Conservation (phyloP, 2,888 invertebrate genomes). For the Hirudinaria manillensis region DNA sequence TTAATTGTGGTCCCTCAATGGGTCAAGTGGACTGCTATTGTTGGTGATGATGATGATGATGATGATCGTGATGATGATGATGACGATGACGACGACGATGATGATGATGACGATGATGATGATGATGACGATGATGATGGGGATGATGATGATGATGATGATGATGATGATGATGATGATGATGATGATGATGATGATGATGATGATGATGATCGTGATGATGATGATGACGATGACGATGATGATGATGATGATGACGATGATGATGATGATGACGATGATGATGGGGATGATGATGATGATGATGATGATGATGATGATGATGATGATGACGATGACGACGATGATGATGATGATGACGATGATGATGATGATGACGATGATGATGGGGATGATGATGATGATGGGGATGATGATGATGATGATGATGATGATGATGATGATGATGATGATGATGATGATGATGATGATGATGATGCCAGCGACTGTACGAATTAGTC, state of each 20-base stretch:
- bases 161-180: conserved; percentile 1
- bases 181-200: neutral
- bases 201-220: neutral
- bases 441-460: neutral
- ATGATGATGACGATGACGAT: neutral
- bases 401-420: neutral
- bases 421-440: neutral
- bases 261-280: conserved; percentile 3
- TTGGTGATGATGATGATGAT: conserved; percentile 12
- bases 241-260: neutral
- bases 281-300: neutral
- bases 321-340: neutral
- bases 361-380: too few species aligned
- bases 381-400: too few species aligned
- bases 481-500: too few species aligned
- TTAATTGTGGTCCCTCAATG: too few species aligned
- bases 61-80: conserved; percentile 15
- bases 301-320: neutral
- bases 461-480: neutral
- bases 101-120: conserved; percentile 15
- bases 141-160: neutral
- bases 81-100: conserved; percentile 5
- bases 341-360: neutral
- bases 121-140: neutral
- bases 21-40: neutral